Conservation (phyloP, 2,888 invertebrate genomes). For the Caenorhabditis imperialis region DNA sequence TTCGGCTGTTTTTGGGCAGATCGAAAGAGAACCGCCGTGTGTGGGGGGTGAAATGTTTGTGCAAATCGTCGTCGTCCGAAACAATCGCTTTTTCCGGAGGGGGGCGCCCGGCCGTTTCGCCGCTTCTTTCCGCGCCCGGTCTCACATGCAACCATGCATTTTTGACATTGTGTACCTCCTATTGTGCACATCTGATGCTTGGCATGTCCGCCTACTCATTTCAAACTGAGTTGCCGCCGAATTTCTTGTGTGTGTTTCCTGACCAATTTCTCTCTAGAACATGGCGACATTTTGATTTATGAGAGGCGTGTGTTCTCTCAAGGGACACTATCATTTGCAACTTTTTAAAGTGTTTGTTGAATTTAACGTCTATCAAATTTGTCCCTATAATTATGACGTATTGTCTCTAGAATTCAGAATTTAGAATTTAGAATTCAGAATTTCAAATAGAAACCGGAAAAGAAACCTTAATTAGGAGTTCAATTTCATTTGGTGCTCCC, state of each 20-base stretch:
- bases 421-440: no score
- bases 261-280: background rate
- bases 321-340: slow-evolving; percentile 3
- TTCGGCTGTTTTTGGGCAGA: slow-evolving; percentile 18
- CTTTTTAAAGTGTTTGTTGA: slow-evolving; percentile 14
- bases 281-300: slow-evolving; percentile 35
- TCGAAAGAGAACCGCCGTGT: slow-evolving; percentile 15
- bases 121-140: slow-evolving; percentile 36
- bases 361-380: background rate
- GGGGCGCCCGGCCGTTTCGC: slow-evolving; percentile 25
- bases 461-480: no score
- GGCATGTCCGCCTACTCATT: slow-evolving; percentile 11
- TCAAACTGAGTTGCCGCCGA: background rate
- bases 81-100: slow-evolving; percentile 48
- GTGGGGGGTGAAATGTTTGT: slow-evolving; percentile 35
- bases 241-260: slow-evolving; percentile 1
- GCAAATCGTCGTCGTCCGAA: slow-evolving; percentile 41
- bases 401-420: background rate
- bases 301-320: slow-evolving; percentile 3
- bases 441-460: no score
- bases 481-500: no score
- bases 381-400: no score
- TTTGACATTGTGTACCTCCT: slow-evolving; percentile 45
- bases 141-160: slow-evolving; percentile 53
- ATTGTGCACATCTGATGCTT: slow-evolving; percentile 40